These are phyloP conservation scores for Ecliptopera silaceata DNA, from an alignment of 2,888 invertebrate species.

Conservation along the genomic window DNA sequence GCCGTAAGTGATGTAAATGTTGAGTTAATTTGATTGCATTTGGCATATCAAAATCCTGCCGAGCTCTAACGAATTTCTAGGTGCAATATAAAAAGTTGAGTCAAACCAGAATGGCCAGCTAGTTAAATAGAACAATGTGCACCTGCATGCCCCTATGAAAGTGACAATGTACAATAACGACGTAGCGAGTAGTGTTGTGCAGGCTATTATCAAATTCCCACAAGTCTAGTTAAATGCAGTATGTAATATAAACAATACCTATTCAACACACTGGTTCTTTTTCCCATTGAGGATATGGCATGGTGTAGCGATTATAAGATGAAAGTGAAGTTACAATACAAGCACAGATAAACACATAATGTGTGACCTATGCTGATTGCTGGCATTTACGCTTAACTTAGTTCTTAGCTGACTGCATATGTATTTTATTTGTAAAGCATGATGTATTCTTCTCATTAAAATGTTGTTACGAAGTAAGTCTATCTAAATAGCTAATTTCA, in stretches of 20 bases:
- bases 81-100: not conserved
- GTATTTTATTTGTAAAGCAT: no score
- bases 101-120: not conserved
- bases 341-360: not conserved
- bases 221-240: not conserved
- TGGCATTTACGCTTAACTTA: no score
- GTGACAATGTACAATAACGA: constrained; percentile 6
- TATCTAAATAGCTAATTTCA: no score
- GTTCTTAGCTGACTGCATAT: no score
- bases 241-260: not conserved
- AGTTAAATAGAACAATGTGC: not conserved
- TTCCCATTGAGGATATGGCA: not conserved
- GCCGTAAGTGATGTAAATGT: no score
- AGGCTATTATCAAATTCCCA: constrained; percentile 8
- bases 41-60: no score
- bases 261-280: not conserved
- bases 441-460: no score
- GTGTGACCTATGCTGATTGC: no score
- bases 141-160: constrained; percentile 13
- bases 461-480: no score
- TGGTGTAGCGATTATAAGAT: not conserved
- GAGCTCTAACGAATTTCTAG: no score
- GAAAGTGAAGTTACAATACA: not conserved
- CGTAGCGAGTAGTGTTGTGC: constrained; percentile 5
- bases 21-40: no score